phyloP scores from a whole-genome alignment of 2,113 vertebrate genomes.

The Proteles cristata region DNA sequence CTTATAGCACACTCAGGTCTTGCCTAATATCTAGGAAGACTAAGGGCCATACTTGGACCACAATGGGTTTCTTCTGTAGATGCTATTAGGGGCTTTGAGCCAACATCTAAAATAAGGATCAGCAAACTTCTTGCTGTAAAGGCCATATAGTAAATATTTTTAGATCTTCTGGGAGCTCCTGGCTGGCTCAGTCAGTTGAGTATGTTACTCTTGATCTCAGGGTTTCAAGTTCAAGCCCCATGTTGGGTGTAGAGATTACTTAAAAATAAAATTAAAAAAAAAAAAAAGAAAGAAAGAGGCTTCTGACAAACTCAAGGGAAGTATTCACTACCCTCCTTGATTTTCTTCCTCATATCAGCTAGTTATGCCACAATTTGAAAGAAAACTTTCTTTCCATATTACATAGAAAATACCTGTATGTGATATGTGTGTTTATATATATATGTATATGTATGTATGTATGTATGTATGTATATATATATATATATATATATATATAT shows the following conservation, averaged over 20 bases:
- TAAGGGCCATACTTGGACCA: not conserved
- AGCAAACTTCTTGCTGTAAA: not conserved
- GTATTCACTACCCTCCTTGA: not conserved
- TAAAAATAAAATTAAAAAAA: no score
- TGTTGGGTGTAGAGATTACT: no score
- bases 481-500: no score
- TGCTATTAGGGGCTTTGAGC: not conserved
- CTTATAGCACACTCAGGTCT: not conserved
- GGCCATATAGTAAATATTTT: conserved; percentile 1
- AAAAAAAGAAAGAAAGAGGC: not conserved
- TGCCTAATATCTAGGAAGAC: not conserved
- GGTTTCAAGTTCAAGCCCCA: no score
- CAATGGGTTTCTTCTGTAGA: not conserved
- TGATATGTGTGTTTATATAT: not conserved
- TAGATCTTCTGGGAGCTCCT: not conserved
- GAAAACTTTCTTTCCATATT: not conserved
- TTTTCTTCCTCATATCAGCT: not conserved
- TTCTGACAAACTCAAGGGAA: not conserved
- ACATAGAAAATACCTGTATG: not conserved
- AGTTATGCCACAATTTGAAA: not conserved
- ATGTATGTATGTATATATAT: no score
- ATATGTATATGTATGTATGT: not conserved
- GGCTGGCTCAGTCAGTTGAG: no score
- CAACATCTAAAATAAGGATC: not conserved
- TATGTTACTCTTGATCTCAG: no score